Evolutionary conservation across 2,797 vertebrate genomes (phyloP).

Genomic region (Mormyrops boulengeri): DNA sequence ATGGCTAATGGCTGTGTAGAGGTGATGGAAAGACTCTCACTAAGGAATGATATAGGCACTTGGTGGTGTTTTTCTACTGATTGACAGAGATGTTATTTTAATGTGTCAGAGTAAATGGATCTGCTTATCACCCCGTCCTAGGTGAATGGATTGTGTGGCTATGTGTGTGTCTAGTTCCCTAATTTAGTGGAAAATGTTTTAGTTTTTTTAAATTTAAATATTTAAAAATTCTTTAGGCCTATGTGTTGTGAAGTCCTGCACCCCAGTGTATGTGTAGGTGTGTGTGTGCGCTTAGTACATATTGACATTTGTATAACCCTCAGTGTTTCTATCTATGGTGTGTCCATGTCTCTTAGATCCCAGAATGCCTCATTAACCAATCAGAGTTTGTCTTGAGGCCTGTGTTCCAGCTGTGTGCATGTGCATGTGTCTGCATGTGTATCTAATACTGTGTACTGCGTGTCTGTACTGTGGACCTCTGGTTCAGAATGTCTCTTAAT

Average conservation of each 20-base stretch:
- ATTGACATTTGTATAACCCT: neutral
- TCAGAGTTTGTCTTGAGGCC: neutral
- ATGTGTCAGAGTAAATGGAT: neutral
- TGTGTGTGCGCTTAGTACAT: neutral
- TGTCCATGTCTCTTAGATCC: neutral
- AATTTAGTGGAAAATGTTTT: neutral
- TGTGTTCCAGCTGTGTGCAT: neutral
- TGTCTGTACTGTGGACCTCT: neutral
- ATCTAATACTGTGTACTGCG: neutral
- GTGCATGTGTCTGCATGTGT: neutral
- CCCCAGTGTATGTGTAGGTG: neutral
- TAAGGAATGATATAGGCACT: neutral
- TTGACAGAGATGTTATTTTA: neutral
- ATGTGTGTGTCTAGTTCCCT: neutral
- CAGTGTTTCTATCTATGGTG: neutral
- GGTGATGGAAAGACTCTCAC: neutral
- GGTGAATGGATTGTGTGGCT: neutral
- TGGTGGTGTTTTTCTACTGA: neutral
- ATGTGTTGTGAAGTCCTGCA: neutral
- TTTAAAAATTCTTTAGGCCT: neutral
- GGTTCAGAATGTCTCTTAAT: slow-evolving; percentile 17
- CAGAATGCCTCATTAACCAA: neutral
- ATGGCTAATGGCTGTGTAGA: neutral
- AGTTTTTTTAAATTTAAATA: neutral
- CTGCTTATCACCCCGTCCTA: neutral